Evolutionary conservation across 2,113 vertebrate species (phyloP), one percentile per base, ranked within the genome.

Genomic region (Varanus komodoensis): DNA sequence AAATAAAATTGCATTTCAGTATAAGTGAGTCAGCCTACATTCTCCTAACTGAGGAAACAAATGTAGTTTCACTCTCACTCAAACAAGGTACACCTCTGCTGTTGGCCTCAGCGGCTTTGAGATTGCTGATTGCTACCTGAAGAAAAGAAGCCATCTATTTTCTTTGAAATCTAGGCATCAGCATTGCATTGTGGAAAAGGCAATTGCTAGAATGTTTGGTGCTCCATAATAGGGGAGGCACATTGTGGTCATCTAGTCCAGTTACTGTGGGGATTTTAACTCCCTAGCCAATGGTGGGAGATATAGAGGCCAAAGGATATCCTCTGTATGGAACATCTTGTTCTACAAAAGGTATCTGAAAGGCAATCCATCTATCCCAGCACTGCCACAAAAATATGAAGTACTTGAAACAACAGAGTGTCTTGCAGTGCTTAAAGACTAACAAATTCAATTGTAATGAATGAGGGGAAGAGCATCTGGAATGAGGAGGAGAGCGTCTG

Each of bases 111-210:
- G 15, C 61, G 44, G 8, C 61, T 88, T n/a, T 3, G 1, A 0
- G 78, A 34, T 15, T 71, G 54, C 5, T 32, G 88, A 52, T 81
- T 15, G 0, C 50, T 61, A 92, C 52, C 74, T 8, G 32, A n/a
- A 84, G n/a, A 11, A 79, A 75, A 86, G 17, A 48, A 67, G 52
- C 8, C 14, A 17, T 8, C 67, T 12, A 57, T n/a, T 71, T 61
- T 79, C 21, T 74, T 93, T 32, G 68, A 14, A 57, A 89, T 21
- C 2, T 77, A 52, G 93, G 90, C 75, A 79, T 2, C 44, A 6
- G 23, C 3, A 69, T 54, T 11, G 25, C 61, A 79, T 23, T 69
- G 21, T 9, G 27, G 12, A 91, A 91, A 91, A 9, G 61, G 5
- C 4, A 25, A 86, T 27, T 1, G 52, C 0, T 34, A 27, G 29